phyloP scores from a whole-genome alignment of 2,113 vertebrate genomes.

The Pica pica region DNA sequence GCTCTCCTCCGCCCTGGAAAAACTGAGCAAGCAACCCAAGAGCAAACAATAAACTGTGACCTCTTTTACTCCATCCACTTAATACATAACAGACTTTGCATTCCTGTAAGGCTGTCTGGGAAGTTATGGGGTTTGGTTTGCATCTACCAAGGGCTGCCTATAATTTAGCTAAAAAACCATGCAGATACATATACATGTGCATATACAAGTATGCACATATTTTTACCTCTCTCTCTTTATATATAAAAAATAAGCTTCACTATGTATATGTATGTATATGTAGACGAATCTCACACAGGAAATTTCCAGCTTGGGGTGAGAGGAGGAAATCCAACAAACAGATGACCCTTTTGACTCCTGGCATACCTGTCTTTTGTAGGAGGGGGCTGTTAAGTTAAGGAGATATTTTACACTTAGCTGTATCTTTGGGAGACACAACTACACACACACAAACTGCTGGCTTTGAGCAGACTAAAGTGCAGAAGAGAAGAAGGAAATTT shows the following conservation, averaged over 20 bases:
- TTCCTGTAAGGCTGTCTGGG: neutral
- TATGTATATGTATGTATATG: neutral
- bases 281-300: neutral
- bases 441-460: neutral
- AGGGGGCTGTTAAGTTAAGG: slow-evolving; percentile 50
- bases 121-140: neutral
- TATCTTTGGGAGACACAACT: neutral
- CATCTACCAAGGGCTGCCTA: neutral
- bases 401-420: neutral
- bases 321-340: neutral
- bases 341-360: slow-evolving; percentile 13
- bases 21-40: slow-evolving; percentile 31
- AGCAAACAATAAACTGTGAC: slow-evolving; percentile 8
- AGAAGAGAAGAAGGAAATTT: neutral
- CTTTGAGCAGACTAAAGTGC: neutral
- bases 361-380: slow-evolving; percentile 30
- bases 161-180: neutral
- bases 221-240: neutral
- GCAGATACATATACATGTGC: neutral
- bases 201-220: neutral
- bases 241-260: neutral
- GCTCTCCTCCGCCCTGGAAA: neutral
- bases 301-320: neutral
- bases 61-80: slow-evolving; percentile 3
- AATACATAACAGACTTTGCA: neutral